Conservation (phyloP, 2,797 vertebrate species). For the Enteromius viviparus region DNA sequence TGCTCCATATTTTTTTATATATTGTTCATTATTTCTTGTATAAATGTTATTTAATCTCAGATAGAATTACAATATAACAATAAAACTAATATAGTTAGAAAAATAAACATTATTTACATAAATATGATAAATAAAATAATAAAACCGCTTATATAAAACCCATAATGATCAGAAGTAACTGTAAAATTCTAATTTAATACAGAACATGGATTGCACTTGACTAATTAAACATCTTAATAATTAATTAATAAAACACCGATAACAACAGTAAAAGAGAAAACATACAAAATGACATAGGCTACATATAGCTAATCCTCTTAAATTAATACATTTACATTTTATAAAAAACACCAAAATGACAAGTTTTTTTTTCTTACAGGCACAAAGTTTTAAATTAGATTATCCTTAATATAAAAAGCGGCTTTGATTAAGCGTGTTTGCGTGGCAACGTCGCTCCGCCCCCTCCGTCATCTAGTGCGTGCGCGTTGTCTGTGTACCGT, state of each 20-base stretch:
- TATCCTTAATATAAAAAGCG: neutral
- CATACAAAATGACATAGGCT: neutral
- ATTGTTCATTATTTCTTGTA: neutral
- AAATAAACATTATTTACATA: neutral
- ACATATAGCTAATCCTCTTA: neutral
- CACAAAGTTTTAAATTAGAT: neutral
- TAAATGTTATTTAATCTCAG: neutral
- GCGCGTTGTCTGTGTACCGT: neutral
- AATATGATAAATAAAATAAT: neutral
- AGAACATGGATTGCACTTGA: neutral
- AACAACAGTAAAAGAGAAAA: too few species aligned
- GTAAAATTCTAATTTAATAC: neutral
- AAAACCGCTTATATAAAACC: neutral
- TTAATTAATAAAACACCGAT: neutral
- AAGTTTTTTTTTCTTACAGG: neutral
- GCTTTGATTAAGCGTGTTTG: neutral
- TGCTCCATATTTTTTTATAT: neutral
- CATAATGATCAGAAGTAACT: neutral
- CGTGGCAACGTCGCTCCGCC: slow-evolving; percentile 7
- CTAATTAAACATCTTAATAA: neutral
- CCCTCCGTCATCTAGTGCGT: neutral
- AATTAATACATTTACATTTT: neutral
- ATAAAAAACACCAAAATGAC: neutral
- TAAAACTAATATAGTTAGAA: neutral
- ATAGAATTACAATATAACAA: neutral